Base-by-base conservation (phyloP, 1,140 invertebrate genomes). In the Orius insidiosus region DNA sequence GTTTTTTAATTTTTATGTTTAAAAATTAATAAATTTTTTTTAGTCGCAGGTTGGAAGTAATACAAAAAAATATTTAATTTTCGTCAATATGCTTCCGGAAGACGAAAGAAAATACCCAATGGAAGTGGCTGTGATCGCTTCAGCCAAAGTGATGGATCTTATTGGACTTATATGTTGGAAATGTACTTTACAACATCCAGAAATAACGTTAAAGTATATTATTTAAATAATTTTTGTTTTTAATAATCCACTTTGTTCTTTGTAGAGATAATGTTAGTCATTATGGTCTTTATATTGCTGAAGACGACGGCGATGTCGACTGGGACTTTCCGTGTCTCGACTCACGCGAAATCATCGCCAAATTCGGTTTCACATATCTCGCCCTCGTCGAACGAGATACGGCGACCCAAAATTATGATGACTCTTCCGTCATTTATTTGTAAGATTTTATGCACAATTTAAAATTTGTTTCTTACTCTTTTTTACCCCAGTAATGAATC, bases 231-330 rank as follows among this genome's bases (percentile, higher is more conserved):
- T 33, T n/a, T 7, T 33, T 33, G n/a, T 33, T 36, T 45, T 45
- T 46, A 7, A 45, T 31, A 32, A 9, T 37, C 16, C 37, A 31
- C 10, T 39, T 44, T 24, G 5, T 44, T 24, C 11, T 32, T 41
- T 14, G 36, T 54, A 74, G 70, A 39, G 60, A 67, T 39, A 61
- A 66, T 46, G 58, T 63, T 15, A 57, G 63, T 35, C 54, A 76
- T 53, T 93, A 88, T 64, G 83, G 83, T 36, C 65, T 96, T 34
- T 88, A 86, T 58, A 89, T 95, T 56, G 88, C 85, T 11, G 92
- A 96, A 68, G 92, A 96, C 58, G 89, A 94, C 63, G 92, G 92
- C n/a, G 90, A 94, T 65, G 84, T 94, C 32, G 87, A 92, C 62
- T 76, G 74, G 63, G 90, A 93, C 55, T 95, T 97, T 60, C 88